Base-by-base conservation (phyloP, 2,797 vertebrate species). In the Selene dorsalis region DNA sequence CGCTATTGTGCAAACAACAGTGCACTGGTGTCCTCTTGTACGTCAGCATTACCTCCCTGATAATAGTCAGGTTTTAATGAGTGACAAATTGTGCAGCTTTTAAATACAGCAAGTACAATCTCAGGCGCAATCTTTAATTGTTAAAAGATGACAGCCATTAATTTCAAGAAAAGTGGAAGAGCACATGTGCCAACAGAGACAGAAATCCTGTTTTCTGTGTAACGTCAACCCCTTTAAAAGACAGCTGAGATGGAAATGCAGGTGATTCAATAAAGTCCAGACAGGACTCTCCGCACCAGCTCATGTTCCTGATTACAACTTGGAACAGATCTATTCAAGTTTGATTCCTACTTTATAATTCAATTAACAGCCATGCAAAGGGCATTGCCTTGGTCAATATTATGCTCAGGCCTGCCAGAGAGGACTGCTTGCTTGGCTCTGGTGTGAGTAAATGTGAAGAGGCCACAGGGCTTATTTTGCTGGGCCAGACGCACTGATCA, bases 381-480 rank as follows among this genome's bases (percentile, higher is more conserved):
- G 80, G 58, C 82, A 80, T 43, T 76, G 81, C 66, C 56, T 79
- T 81, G 78, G 84, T 91, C 84, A 86, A 86, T 84, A 85, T 69
- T 76, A 76, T 73, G 70, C 69, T 84, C 73, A 77, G 87, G 73
- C 73, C 52, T 71, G 77, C 57, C 69, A 74, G 39, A 68, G 60
- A 84, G 61, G 32, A 72, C 59, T 69, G 81, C 79, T 83, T 73
- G 58, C 64, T 58, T 61, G 52, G 68, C 53, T 83, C 60, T 75
- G 69, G 48, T 84, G 83, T 80, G 77, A 89, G 84, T 81, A 84
- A 89, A 89, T 84, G 81, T 79, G 81, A 87, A 82, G 75, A 87
- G 77, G 86, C 84, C 81, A 81, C 43, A 17, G 85, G 85, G 77
- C 53, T 84, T 82, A 56, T 86, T 88, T 81, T 45, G 26, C 72